Evolutionary conservation across 2,113 vertebrate genomes (phyloP).

Genomic region (Nerophis lumbriciformis): DNA sequence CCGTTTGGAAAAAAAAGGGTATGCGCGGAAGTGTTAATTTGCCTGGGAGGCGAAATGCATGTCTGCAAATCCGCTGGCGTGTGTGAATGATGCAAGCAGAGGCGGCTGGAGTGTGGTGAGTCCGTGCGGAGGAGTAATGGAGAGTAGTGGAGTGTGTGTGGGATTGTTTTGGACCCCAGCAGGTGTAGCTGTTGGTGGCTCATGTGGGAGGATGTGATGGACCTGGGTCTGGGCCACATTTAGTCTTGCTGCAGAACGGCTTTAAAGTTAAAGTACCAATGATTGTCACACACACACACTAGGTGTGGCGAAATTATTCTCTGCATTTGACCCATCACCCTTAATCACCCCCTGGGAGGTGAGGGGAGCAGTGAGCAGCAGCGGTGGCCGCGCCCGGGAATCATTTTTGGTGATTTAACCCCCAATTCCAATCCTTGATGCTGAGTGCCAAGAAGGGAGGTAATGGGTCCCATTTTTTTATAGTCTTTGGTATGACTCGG

Average conservation of each 20-base stretch:
- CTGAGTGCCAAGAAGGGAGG: too few species aligned
- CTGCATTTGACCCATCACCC: too few species aligned
- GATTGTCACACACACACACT: too few species aligned
- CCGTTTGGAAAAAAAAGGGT: slow-evolving; percentile 7
- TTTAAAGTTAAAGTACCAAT: too few species aligned
- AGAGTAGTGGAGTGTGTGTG: slow-evolving; percentile 31
- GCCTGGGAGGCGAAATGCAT: slow-evolving; percentile 13
- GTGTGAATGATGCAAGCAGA: slow-evolving; percentile 14
- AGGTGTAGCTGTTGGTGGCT: slow-evolving; percentile 33
- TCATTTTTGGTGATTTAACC: too few species aligned
- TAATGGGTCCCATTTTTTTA: too few species aligned
- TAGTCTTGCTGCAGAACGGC: slow-evolving; percentile 4
- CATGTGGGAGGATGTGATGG: slow-evolving; percentile 33
- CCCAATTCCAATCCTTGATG: too few species aligned
- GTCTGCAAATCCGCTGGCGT: not conserved
- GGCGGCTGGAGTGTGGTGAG: slow-evolving; percentile 8
- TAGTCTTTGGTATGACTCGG: too few species aligned
- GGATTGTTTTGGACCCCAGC: slow-evolving; percentile 28
- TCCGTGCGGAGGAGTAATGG: slow-evolving; percentile 28
- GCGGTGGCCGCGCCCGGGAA: too few species aligned
- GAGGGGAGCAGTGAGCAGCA: too few species aligned
- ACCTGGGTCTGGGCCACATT: slow-evolving; percentile 25
- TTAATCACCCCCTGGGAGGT: too few species aligned
- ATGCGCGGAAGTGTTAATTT: slow-evolving; percentile 35
- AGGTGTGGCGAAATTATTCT: too few species aligned